Percentiles rank a stretch among this genome's conserved stretches.
Evolutionary conservation across 2,113 vertebrate species (phyloP).

Genomic region (Phalacrocorax aristotelis): DNA sequence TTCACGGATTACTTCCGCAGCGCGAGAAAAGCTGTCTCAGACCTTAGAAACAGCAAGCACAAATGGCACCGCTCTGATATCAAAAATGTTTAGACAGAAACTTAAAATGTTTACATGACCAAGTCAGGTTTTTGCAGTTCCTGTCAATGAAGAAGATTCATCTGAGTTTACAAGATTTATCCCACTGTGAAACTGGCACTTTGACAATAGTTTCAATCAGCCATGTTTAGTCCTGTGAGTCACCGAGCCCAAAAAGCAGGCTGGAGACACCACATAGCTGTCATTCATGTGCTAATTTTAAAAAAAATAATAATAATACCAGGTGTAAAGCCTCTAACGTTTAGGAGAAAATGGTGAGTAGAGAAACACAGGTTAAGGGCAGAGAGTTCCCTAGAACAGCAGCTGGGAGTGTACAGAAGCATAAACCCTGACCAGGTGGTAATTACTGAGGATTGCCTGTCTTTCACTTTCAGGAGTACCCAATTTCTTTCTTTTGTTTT

Average conservation of each 20-base stretch:
- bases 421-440: background rate
- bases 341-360: background rate
- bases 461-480: background rate
- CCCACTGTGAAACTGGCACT: background rate
- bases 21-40: background rate
- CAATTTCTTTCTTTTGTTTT: background rate
- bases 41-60: background rate
- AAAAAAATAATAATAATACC: background rate
- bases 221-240: background rate
- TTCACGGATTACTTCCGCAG: background rate
- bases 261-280: background rate
- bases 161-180: conserved; percentile 15
- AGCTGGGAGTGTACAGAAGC: background rate
- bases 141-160: conserved; percentile 33
- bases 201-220: conserved; percentile 10
- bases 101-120: conserved; percentile 18
- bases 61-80: background rate
- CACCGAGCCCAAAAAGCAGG: background rate
- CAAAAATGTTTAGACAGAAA: conserved; percentile 30
- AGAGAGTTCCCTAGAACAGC: background rate
- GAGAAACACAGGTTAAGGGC: background rate
- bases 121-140: background rate
- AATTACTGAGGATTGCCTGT: background rate
- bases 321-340: background rate
- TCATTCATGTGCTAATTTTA: background rate